Evolutionary conservation across 2,888 invertebrate genomes (phyloP).

Genomic region (Spisula subtruncata): DNA sequence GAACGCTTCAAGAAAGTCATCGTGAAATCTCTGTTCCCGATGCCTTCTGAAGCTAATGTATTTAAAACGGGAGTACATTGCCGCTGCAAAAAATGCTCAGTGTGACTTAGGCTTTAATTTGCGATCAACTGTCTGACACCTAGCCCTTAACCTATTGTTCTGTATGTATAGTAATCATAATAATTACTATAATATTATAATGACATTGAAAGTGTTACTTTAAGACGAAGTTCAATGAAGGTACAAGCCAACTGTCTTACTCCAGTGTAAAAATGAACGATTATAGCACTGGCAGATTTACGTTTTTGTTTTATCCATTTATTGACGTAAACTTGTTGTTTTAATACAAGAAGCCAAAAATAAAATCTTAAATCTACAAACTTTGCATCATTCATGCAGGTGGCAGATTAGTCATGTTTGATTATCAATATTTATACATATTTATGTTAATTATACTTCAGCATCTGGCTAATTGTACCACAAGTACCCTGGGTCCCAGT

Average conservation of each 20-base stretch:
- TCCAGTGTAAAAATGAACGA: neutral
- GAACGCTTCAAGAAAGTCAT: too few relatives aligned
- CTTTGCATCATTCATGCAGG: neutral
- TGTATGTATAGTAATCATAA: too few relatives aligned
- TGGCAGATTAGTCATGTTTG: neutral
- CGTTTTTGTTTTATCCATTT: slow-evolving; percentile 3
- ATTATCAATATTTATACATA: neutral
- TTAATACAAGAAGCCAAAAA: neutral
- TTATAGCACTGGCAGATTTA: neutral
- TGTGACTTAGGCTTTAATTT: too few relatives aligned
- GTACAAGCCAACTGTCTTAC: neutral
- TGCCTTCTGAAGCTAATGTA: too few relatives aligned
- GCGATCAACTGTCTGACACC: too few relatives aligned
- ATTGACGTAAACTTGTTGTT: neutral
- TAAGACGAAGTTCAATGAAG: neutral
- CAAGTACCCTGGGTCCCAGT: too few relatives aligned
- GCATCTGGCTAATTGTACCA: too few relatives aligned
- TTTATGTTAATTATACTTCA: neutral
- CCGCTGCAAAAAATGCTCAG: too few relatives aligned
- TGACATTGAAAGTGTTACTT: neutral
- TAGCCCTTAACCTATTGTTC: too few relatives aligned
- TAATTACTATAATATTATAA: too few relatives aligned
- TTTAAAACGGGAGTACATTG: too few relatives aligned
- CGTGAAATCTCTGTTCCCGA: too few relatives aligned
- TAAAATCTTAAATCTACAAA: slow-evolving; percentile 18